These are phyloP conservation scores for Exocentrus adspersus DNA, from an alignment of 2,888 invertebrate species.

Conservation along the genomic window DNA sequence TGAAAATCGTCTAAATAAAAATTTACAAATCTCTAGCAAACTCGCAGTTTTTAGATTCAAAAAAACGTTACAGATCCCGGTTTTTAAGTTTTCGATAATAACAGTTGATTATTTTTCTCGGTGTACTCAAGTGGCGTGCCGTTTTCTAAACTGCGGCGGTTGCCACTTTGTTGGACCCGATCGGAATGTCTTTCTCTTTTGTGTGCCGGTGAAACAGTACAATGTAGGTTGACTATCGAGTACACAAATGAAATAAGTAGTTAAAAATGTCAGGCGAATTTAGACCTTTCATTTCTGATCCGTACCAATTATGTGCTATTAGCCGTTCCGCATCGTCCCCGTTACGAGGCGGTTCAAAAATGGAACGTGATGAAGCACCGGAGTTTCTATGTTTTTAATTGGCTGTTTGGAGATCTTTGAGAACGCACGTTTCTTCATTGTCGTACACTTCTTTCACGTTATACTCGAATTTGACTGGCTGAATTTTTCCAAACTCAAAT, in stretches of 20 bases:
- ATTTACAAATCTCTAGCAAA: not conserved
- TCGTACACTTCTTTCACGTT: too few species aligned
- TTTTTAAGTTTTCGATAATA: too few species aligned
- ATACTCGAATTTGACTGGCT: too few species aligned
- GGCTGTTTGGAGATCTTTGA: too few species aligned
- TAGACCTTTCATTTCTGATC: slow-evolving; percentile 13
- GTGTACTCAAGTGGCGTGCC: slow-evolving; percentile 4
- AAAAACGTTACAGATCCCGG: too few species aligned
- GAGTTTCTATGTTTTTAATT: too few species aligned
- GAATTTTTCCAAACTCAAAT: too few species aligned
- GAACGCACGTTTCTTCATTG: too few species aligned
- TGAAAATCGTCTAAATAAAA: too few species aligned
- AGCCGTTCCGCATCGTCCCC: not conserved
- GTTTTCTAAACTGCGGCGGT: slow-evolving; percentile 13
- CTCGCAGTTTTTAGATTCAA: too few species aligned
- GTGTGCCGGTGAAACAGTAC: slow-evolving; percentile 6
- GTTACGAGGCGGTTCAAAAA: not conserved
- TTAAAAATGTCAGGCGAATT: slow-evolving; percentile 14
- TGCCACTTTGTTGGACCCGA: slow-evolving; percentile 4
- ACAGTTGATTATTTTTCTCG: not conserved
- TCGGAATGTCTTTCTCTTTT: slow-evolving; percentile 14
- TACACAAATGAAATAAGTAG: slow-evolving; percentile 5
- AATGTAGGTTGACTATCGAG: slow-evolving; percentile 9
- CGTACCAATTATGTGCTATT: slow-evolving; percentile 6
- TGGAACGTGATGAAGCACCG: too few species aligned